Conservation (phyloP, 2,888 invertebrate species). For the Hirtodrosophila alboralis region DNA sequence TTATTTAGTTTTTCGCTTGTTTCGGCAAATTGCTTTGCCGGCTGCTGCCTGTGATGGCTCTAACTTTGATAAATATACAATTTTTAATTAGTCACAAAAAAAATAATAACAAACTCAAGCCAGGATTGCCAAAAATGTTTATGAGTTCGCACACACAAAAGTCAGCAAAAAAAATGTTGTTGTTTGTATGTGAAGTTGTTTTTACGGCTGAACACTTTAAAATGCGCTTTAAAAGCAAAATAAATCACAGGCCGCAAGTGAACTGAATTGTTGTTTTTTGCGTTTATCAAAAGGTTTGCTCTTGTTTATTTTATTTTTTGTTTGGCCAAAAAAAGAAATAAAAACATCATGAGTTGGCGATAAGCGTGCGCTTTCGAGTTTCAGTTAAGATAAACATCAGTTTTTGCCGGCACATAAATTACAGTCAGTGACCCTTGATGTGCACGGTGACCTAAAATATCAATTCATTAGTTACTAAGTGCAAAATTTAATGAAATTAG, state of each 20-base stretch:
- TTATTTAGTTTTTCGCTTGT: constrained; percentile 46
- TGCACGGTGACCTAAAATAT: constrained; percentile 29
- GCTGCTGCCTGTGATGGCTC: constrained; percentile 24
- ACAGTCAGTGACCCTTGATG: constrained; percentile 31
- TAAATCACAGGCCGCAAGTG: constrained; percentile 65
- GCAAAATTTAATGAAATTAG: constrained; percentile 70
- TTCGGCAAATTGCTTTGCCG: constrained; percentile 61
- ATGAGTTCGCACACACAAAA: constrained; percentile 42
- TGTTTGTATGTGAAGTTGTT: constrained; percentile 14
- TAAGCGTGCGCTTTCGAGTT: constrained; percentile 49
- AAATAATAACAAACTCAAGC: constrained; percentile 18
- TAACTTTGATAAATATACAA: constrained; percentile 73
- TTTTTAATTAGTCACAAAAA: constrained; percentile 72
- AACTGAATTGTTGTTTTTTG: constrained; percentile 31
- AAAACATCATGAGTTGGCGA: constrained; percentile 45
- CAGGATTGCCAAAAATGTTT: constrained; percentile 20
- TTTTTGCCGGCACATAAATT: constrained; percentile 64
- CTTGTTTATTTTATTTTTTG: constrained; percentile 13
- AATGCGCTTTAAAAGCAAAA: constrained; percentile 54
- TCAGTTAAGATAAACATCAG: constrained; percentile 57
- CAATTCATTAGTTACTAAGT: constrained; percentile 71
- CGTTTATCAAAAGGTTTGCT: constrained; percentile 59
- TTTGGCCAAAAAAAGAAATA: constrained; percentile 18
- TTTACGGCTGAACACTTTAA: constrained; percentile 46
- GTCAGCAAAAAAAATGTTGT: constrained; percentile 51